Conservation (phyloP, 2,113 vertebrate genomes). For the human (Homo sapiens) region GRCh38 chr2:152386501-152387000, state of each 20-base stretch:
- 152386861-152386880: neutral
- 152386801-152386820: neutral
- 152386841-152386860: conserved; percentile 44
- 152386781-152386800: conserved; percentile 1
- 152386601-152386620: neutral
- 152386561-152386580: conserved; percentile 8
- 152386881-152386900: neutral
- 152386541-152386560: neutral
- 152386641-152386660: neutral
- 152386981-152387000: conserved; percentile 25
- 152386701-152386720: neutral
- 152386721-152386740: conserved; percentile 44
- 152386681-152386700: neutral
- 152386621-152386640: neutral
- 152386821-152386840: neutral
- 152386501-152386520: neutral
- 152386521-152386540: neutral
- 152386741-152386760: conserved; percentile 28
- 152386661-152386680: conserved; percentile 23
- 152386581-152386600: neutral
- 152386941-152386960: neutral
- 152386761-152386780: neutral
- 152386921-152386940: neutral
- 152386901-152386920: neutral
- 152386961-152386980: neutral